Base-by-base conservation (phyloP, 2,888 invertebrate genomes). In the Aporophyla nigra region DNA sequence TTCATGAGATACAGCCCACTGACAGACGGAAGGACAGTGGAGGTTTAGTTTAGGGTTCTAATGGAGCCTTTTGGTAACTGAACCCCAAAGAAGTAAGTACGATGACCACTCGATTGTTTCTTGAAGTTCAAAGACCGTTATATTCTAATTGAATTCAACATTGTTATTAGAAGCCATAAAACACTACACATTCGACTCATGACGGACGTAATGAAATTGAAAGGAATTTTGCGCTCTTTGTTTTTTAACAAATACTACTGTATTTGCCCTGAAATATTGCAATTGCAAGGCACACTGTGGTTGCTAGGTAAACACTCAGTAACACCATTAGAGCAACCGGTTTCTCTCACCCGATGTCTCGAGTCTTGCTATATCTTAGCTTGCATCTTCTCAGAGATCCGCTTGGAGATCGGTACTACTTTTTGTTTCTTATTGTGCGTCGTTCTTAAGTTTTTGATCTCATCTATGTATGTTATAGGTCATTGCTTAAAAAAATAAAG, bases 281-380 rank as follows among this genome's bases (percentile, higher is more conserved):
- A 67, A 78, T 33, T 76, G 59, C 56, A n/a, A 62, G 40, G 4
- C 49, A 65, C 7, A 12, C 33, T 16, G 82, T 61, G 43, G 80
- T 85, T 58, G 66, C 85, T 81, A 65, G 56, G 63, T 74, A 71
- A 73, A 82, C 63, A 71, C 24, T 56, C 61, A 51, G 24, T 49
- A 81, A 49, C 63, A 73, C 53, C 67, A 77, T 71, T 76, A 77
- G 5, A 73, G 40, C 10, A 69, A 72, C 83, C 83, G 86, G 83
- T 85, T 85, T 72, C 53, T 62, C 56, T 76, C 33, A 53, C 63
- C 51, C 59, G 43, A 59, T 33, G 43, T 16, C 61, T 67, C 24
- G 54, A 72, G 49, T 21, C 51, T 77, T 53, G 27, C 19, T 43
- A 72, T 19, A 74, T 49, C 58, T 82, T 74, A 53, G 33, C 21